These are phyloP conservation scores for Idaea straminata DNA, from an alignment of 2,888 invertebrate genomes.

Conservation along the genomic window DNA sequence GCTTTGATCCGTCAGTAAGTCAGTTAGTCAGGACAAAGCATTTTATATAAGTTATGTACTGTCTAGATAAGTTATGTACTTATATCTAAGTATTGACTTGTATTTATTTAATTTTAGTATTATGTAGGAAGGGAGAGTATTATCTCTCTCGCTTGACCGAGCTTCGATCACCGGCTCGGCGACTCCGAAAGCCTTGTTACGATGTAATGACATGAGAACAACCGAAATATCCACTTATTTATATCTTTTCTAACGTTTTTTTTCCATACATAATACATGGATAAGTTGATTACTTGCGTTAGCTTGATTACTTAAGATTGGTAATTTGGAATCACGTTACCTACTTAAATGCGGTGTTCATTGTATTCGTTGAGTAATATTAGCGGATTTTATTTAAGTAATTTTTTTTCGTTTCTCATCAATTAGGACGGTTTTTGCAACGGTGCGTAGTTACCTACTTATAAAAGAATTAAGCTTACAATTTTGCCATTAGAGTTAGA, in stretches of 20 bases:
- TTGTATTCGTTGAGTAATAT: too few relatives aligned
- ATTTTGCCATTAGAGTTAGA: slow-evolving; percentile 1
- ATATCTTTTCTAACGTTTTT: slow-evolving; percentile 44
- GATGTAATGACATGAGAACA: slow-evolving; percentile 69
- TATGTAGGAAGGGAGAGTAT: slow-evolving; percentile 43
- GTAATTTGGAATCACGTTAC: background rate
- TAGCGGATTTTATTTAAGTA: too few relatives aligned
- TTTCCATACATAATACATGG: slow-evolving; percentile 39
- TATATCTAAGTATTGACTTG: background rate
- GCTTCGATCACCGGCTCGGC: slow-evolving; percentile 69
- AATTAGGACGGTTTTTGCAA: background rate
- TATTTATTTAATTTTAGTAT: slow-evolving; percentile 27
- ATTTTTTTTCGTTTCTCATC: background rate
- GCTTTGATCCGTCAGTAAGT: too few relatives aligned
- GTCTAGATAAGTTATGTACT: background rate
- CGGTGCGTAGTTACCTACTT: background rate
- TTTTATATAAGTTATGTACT: too few relatives aligned
- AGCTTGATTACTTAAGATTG: background rate
- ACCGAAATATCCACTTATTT: slow-evolving; percentile 60
- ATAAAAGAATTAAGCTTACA: background rate
- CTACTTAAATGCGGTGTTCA: too few relatives aligned
- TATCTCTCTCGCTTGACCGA: slow-evolving; percentile 77
- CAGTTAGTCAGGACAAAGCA: too few relatives aligned
- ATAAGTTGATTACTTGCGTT: background rate
- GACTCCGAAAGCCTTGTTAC: slow-evolving; percentile 71